Base-by-base conservation (phyloP, 2,888 invertebrate species). In the Cybosia mesomella region DNA sequence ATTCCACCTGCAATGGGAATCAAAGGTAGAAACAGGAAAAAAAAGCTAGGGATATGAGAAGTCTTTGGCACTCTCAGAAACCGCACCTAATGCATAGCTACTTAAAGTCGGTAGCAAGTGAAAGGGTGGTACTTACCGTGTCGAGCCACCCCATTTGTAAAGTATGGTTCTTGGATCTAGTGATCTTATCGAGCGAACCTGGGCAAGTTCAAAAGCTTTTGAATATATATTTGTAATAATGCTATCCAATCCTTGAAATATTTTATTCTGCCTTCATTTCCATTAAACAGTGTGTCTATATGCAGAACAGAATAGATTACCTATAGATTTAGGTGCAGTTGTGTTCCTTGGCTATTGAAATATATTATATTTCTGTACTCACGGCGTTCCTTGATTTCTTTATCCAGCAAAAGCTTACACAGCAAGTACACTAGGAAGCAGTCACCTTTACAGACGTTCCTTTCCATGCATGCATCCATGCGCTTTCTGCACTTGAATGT, bases 171-270 rank as follows among this genome's bases (percentile, higher is more conserved):
- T 49, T n/a, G 49, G n/a, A n/a, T 9, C 49, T n/a, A n/a, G 49
- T 18, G 49, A 49, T n/a, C 49, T 49, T 49, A 49, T 49, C 49
- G 49, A 49, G 18, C 49, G 49, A n/a, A n/a, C 49, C n/a, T 49
- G 49, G 0, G n/a, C 49, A n/a, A 49, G 18, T 49, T 49, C 49
- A n/a, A 49, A 7, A 49, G 55, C 55, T 55, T 55, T 55, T 55
- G 74, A 73, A 70, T 74, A 70, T 66, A 71, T 71, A 70, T 73
- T 76, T 66, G 61, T 63, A 77, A 80, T 72, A n/a, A 70, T 49
- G 49, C 49, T 49, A n/a, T 49, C 49, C n/a, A 18, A 49, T 49
- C n/a, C 49, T 49, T 18, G n/a, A 49, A 49, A 49, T 18, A 18
- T 49, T 49, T 39, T 43, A 43, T 43, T 43, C 43, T 18, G 18